phyloP scores from a whole-genome alignment of 2,888 invertebrate species.

The Cerceris ruficornis region DNA sequence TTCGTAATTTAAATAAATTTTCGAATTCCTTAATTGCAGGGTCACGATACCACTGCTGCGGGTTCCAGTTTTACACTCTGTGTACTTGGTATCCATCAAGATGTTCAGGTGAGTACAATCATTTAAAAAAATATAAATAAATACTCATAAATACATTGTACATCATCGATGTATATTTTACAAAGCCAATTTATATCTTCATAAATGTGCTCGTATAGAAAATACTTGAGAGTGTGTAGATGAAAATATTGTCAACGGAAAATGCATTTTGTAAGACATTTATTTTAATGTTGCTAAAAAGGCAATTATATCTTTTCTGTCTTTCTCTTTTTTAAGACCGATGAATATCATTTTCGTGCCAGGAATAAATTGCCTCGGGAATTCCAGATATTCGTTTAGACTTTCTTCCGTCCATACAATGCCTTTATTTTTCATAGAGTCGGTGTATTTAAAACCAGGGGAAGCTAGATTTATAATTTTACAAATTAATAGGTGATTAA shows the following conservation, averaged over 20 bases:
- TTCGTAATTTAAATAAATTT: background rate
- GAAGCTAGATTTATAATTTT: conserved; percentile 52
- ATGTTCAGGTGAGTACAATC: conserved; percentile 84
- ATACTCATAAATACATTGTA: background rate
- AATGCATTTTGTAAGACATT: conserved; percentile 2
- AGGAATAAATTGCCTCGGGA: conserved; percentile 89
- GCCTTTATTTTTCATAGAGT: conserved; percentile 86
- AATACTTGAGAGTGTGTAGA: conserved; percentile 15
- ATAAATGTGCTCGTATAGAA: conserved; percentile 3
- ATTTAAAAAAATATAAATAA: background rate
- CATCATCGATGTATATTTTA: background rate
- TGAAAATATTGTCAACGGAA: background rate
- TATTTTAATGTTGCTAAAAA: conserved; percentile 82
- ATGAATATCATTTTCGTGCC: conserved; percentile 90
- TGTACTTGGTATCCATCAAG: conserved; percentile 88
- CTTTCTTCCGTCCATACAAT: conserved; percentile 87
- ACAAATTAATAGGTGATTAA: background rate
- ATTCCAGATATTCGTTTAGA: conserved; percentile 86
- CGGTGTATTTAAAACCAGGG: conserved; percentile 85
- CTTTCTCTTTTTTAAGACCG: conserved; percentile 87
- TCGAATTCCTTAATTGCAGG: conserved; percentile 80
- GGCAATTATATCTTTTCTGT: conserved; percentile 87
- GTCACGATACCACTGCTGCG: conserved; percentile 92
- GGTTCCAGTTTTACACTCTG: conserved; percentile 92
- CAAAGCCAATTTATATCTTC: background rate